Conservation (phyloP, 1,140 invertebrate species). For the Battus philenor region DNA sequence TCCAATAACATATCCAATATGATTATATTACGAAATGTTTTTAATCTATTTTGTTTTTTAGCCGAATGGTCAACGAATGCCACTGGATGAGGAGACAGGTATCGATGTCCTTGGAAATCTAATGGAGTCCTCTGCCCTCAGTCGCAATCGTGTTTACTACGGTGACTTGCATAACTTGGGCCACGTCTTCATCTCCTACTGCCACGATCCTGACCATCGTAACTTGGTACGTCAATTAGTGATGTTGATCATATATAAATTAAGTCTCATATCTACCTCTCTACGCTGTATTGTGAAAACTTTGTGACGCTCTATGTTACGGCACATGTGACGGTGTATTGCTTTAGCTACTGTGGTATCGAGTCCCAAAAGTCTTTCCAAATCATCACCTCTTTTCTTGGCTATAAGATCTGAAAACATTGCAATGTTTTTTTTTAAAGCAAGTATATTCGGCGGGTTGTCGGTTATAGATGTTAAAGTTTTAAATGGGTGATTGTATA, state of each 20-base stretch:
- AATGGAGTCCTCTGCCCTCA: conserved; percentile 84
- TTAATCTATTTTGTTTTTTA: conserved; percentile 30
- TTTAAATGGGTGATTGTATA: no score
- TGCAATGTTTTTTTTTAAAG: no score
- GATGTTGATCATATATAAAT: background rate
- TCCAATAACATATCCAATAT: no score
- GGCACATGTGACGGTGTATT: no score
- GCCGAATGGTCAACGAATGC: conserved; percentile 71
- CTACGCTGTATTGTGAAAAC: no score
- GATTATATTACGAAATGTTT: no score
- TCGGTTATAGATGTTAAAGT: no score
- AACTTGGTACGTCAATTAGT: conserved; percentile 67
- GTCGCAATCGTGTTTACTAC: conserved; percentile 79
- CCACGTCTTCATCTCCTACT: conserved; percentile 75
- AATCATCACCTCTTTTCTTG: no score
- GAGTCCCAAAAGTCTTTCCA: background rate
- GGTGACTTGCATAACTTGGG: conserved; percentile 79
- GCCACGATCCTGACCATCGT: conserved; percentile 77
- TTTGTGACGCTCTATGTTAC: no score
- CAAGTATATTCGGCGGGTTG: no score
- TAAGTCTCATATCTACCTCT: background rate
- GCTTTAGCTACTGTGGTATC: background rate
- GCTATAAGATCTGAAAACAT: no score
- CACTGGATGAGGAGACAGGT: conserved; percentile 80
- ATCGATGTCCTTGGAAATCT: conserved; percentile 90